phyloP scores from a whole-genome alignment of 2,888 invertebrate genomes.

The Dexiosoma caninum region DNA sequence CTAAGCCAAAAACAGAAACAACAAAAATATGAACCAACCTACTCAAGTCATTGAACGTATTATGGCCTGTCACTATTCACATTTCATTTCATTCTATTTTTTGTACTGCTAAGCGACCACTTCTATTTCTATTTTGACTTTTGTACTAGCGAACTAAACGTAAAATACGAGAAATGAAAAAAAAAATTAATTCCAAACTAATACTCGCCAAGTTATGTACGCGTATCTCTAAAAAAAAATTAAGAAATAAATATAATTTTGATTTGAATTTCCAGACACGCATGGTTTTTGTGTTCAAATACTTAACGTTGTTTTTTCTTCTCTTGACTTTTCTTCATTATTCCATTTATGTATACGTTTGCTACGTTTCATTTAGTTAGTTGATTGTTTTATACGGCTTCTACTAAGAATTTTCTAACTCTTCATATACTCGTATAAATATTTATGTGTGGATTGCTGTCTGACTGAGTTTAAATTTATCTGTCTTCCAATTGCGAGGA shows the following conservation, averaged over 20 bases:
- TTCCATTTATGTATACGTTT: conserved; percentile 50
- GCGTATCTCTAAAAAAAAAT: conserved; percentile 22
- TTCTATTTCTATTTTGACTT: conserved; percentile 24
- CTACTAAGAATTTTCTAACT: conserved; percentile 4
- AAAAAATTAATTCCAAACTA: conserved; percentile 9
- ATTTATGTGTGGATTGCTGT: not conserved
- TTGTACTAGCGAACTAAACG: conserved; percentile 30
- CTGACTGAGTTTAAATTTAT: conserved; percentile 4
- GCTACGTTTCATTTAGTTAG: conserved; percentile 43
- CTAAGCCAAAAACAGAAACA: conserved; percentile 19
- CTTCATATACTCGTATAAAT: not conserved
- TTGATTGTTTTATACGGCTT: conserved; percentile 36
- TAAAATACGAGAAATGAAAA: not conserved
- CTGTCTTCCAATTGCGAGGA: conserved; percentile 11
- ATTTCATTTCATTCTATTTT: conserved; percentile 37
- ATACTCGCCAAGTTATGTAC: not conserved
- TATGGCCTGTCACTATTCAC: conserved; percentile 56
- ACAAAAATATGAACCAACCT: conserved; percentile 29
- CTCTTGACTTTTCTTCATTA: conserved; percentile 7
- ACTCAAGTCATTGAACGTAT: conserved; percentile 62
- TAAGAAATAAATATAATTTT: conserved; percentile 56
- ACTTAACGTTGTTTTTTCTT: conserved; percentile 19
- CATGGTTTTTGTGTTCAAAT: conserved; percentile 48
- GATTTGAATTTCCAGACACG: conserved; percentile 63
- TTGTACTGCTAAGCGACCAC: conserved; percentile 29